A percentile compares a stretch with the other conserved stretches of the same genome.
Conservation (phyloP, 2,113 vertebrate species). For the Thermophis baileyi region DNA sequence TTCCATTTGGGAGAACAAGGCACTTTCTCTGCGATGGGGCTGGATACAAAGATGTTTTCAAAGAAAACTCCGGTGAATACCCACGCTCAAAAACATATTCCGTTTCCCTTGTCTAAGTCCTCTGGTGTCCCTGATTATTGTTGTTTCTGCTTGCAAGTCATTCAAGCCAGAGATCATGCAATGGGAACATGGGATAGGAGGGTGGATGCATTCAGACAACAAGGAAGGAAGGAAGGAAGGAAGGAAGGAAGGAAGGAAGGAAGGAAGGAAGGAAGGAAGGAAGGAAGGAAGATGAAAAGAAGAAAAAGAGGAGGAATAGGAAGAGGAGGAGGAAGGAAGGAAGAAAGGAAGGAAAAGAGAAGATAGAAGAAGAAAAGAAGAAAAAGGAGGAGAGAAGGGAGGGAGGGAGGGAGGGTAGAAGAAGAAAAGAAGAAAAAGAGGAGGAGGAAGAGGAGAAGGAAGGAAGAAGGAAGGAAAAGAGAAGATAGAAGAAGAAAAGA, state of each 20-base stretch:
- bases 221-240: slow-evolving; percentile 36
- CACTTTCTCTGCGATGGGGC: background rate
- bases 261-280: too few relatives aligned
- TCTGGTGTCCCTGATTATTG: background rate
- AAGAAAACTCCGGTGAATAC: slow-evolving; percentile 37
- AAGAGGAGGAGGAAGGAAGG: slow-evolving; percentile 1
- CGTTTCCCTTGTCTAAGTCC: background rate
- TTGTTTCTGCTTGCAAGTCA: background rate
- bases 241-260: slow-evolving; percentile 20
- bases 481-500: background rate
- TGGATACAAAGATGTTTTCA: slow-evolving; percentile 26
- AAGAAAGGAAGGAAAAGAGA: background rate
- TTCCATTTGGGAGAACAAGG: background rate
- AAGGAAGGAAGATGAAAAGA: too few relatives aligned
- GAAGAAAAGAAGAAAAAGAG: too few relatives aligned
- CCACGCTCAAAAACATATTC: slow-evolving; percentile 9
- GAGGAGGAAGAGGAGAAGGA: background rate
- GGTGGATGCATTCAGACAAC: slow-evolving; percentile 22
- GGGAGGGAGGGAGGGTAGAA: slow-evolving; percentile 31
- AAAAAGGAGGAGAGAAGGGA: too few relatives aligned
- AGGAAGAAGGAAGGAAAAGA: background rate
- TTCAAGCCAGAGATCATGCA: slow-evolving; percentile 10
- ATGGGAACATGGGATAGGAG: background rate
- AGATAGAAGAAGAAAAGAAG: background rate
- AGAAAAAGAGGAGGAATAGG: background rate